These are phyloP conservation scores for Exephanes ischioxanthus DNA, from an alignment of 2,888 invertebrate genomes.

Conservation along the genomic window DNA sequence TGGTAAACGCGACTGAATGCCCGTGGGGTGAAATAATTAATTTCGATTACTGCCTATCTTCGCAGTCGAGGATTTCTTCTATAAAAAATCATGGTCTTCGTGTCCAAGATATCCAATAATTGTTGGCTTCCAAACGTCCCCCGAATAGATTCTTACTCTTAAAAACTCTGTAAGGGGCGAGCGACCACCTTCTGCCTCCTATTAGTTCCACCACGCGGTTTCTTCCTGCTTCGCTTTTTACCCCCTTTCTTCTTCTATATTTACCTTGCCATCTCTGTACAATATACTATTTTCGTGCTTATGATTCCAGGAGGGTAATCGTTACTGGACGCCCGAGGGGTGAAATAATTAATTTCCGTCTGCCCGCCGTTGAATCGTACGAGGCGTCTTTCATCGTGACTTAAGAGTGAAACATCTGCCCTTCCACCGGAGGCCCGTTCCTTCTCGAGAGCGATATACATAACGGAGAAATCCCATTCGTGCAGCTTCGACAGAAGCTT, in stretches of 20 bases:
- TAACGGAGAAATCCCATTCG: conserved; percentile 55
- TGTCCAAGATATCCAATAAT: neutral
- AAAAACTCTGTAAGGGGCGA: neutral
- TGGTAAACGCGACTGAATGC: conserved; percentile 5
- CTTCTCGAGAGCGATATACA: conserved; percentile 34
- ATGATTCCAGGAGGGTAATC: conserved; percentile 21
- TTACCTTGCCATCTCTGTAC: conserved; percentile 43
- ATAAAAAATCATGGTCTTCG: neutral
- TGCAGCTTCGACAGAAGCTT: conserved; percentile 56
- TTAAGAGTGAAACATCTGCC: conserved; percentile 77
- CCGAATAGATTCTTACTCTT: neutral
- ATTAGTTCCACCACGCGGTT: conserved; percentile 37
- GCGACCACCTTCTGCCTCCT: neutral
- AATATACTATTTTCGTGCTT: conserved; percentile 24
- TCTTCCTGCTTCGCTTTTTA: conserved; percentile 12
- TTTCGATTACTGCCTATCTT: neutral
- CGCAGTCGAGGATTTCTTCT: neutral
- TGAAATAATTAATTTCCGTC: conserved; percentile 41
- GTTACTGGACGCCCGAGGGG: conserved; percentile 28
- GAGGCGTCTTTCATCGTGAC: conserved; percentile 63
- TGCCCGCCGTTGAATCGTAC: conserved; percentile 27
- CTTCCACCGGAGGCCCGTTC: conserved; percentile 45
- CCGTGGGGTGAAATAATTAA: conserved; percentile 48
- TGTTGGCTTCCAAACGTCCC: neutral
- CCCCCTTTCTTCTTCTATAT: conserved; percentile 43